Evolutionary conservation across 2,888 invertebrate species (phyloP).

Genomic region (Didymodactylos carnosus): DNA sequence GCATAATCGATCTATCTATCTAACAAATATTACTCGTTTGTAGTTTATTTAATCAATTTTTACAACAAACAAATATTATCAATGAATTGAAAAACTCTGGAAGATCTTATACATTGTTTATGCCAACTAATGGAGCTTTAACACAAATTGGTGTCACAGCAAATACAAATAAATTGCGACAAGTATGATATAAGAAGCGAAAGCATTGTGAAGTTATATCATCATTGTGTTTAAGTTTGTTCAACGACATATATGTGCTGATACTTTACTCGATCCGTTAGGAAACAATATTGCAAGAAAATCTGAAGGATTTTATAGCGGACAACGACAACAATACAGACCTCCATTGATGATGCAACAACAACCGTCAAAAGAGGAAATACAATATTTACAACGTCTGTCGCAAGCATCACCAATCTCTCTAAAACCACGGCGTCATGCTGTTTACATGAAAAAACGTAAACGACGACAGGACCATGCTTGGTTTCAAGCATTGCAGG

Average conservation of each 20-base stretch:
- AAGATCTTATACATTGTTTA: background rate
- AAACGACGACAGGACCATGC: background rate
- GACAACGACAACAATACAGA: background rate
- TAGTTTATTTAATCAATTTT: background rate
- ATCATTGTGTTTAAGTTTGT: background rate
- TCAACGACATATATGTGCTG: background rate
- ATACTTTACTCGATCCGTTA: background rate
- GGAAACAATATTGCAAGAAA: background rate
- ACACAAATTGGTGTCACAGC: background rate
- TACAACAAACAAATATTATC: background rate
- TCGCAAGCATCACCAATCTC: too few relatives aligned
- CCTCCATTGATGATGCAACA: background rate
- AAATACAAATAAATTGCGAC: background rate
- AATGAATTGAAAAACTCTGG: background rate
- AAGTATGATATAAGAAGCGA: background rate
- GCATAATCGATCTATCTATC: too few relatives aligned
- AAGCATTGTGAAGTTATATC: background rate
- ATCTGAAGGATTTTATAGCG: background rate
- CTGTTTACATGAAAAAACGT: too few relatives aligned
- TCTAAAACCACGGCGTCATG: too few relatives aligned
- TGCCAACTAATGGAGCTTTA: background rate
- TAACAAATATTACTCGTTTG: too few relatives aligned
- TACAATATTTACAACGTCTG: too few relatives aligned
- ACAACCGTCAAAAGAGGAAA: too few relatives aligned
- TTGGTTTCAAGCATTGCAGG: background rate